Conservation (phyloP, 2,797 vertebrate genomes). For the Amazona ochrocephala region DNA sequence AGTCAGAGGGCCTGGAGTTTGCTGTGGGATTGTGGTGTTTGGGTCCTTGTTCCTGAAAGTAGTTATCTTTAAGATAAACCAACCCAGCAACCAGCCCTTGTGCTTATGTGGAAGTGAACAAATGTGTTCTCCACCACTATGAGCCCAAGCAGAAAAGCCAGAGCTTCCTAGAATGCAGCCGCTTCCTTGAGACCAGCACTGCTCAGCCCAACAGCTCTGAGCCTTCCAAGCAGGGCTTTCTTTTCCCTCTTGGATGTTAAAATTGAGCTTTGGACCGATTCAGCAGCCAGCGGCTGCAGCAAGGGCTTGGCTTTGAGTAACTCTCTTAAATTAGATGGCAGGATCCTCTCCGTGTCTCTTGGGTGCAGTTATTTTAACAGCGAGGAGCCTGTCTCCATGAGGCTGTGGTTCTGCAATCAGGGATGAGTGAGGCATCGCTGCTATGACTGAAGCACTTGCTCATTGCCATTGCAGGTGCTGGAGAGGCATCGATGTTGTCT, state of each 20-base stretch:
- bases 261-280: background rate
- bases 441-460: background rate
- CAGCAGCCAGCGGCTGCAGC: background rate
- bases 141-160: background rate
- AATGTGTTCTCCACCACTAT: background rate
- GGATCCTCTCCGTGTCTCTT: background rate
- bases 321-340: background rate
- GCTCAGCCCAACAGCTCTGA: background rate
- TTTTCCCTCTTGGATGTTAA: background rate
- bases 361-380: background rate
- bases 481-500: background rate
- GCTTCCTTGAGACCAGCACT: background rate
- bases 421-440: background rate
- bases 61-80: background rate
- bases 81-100: background rate
- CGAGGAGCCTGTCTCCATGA: background rate
- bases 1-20: background rate
- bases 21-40: background rate
- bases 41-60: background rate
- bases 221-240: background rate
- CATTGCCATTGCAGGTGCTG: background rate
- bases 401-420: background rate
- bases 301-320: background rate
- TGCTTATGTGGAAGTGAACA: background rate
- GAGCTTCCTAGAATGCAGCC: background rate